These are phyloP conservation scores for Chydorus sphaericus DNA, from an alignment of 2,888 invertebrate species.

Conservation along the genomic window DNA sequence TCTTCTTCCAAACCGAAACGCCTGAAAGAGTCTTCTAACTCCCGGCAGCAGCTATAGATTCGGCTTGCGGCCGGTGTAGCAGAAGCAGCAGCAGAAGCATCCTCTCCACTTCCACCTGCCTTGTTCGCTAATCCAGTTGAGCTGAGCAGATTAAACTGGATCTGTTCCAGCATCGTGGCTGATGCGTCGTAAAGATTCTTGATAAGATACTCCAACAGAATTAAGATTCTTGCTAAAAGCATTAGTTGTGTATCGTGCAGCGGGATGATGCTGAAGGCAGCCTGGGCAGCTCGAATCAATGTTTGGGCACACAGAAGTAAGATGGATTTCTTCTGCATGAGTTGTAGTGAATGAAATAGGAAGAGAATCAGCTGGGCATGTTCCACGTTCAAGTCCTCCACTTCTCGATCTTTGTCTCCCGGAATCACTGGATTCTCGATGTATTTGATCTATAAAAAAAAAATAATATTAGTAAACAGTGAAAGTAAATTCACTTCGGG, in stretches of 20 bases:
- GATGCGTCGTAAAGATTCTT: slow-evolving; percentile 90
- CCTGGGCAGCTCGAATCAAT: slow-evolving; percentile 50
- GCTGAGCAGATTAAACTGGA: slow-evolving; percentile 61
- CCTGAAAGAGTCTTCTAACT: slow-evolving; percentile 54
- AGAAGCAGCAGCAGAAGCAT: too few species aligned
- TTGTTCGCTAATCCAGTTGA: slow-evolving; percentile 20
- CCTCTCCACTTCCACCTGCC: slow-evolving; percentile 43
- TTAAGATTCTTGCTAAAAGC: slow-evolving; percentile 62
- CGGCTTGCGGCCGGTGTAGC: slow-evolving; percentile 27
- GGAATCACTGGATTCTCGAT: slow-evolving; percentile 47
- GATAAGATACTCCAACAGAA: slow-evolving; percentile 86
- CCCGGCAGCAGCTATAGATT: slow-evolving; percentile 53
- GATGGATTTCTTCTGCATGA: slow-evolving; percentile 93
- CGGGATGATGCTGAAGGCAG: slow-evolving; percentile 42
- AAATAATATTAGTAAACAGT: too few species aligned
- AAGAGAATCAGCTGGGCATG: slow-evolving; percentile 86
- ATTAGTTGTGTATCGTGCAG: slow-evolving; percentile 56
- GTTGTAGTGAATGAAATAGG: slow-evolving; percentile 81
- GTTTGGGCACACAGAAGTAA: slow-evolving; percentile 39
- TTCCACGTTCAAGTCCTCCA: slow-evolving; percentile 80
- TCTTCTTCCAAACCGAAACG: slow-evolving; percentile 24
- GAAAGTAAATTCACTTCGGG: too few species aligned
- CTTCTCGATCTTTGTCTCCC: slow-evolving; percentile 53
- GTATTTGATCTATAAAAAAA: too few species aligned
- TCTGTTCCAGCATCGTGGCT: slow-evolving; percentile 67